Base-by-base conservation (phyloP, 2,888 invertebrate genomes). In the Pterostichus niger region DNA sequence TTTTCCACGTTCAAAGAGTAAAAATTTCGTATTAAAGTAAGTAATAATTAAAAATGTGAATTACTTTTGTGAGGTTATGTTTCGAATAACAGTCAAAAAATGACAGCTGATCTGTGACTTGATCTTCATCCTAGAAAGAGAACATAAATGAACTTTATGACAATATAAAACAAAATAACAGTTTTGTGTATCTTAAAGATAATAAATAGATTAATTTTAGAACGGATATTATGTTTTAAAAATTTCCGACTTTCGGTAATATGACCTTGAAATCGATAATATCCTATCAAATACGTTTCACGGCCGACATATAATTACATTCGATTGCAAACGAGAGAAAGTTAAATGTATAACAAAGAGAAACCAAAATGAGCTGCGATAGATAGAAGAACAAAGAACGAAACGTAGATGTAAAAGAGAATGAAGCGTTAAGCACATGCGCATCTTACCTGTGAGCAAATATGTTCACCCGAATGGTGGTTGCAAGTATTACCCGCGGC, bases 401-500 rank as follows among this genome's bases (percentile, higher is more conserved):
- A 68, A 68, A 68, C 2, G 52, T 13, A 52, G 52, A 13, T 13
- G 52, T 5, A 59, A 24, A 59, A 59, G 11, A 64, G 31, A 11
- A 13, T 13, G 52, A 75, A 52, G 64, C 64, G 11, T 24, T 5
- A 46, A 24, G 49, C 33, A 7, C 77, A 77, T 77, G 77, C 77
- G 40, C 35, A 52, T 11, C 68, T 89, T 91, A 93, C 93, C 92
- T 93, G 93, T 84, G 93, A 92, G 87, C 93, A 93, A 83, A 92
- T 90, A 87, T 92, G 92, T 83, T 92, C 92, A 40, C 90, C 89
- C 84, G 90, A 89, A 85, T 93, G 93, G 87, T 94, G 93, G 35
- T 92, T 92, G 84, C 92, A 91, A 59, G 91, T 88, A 85, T 90
- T 91, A 71, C 92, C 92, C 52, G 91, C 89, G 11, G 91, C 90